phyloP scores from a whole-genome alignment of 2,113 vertebrate genomes.

The Pseudopodoces humilis region DNA sequence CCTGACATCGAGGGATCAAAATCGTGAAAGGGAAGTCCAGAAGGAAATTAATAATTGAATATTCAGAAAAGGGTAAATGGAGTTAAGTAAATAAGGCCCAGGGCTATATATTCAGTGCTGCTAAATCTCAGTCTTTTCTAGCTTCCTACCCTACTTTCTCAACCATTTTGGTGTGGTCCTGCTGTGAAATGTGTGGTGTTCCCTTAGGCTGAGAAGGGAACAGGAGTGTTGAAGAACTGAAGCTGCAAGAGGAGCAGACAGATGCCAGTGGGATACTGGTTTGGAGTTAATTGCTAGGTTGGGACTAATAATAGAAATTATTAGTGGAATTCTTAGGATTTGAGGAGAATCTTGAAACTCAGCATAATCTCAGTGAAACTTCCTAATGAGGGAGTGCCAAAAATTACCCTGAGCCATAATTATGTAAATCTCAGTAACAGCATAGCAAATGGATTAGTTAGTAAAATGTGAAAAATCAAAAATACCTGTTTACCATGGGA shows the following conservation, averaged over 20 bases:
- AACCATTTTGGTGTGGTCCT: background rate
- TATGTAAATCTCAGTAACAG: background rate
- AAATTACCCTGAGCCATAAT: background rate
- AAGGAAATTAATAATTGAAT: slow-evolving; percentile 57
- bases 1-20: slow-evolving; percentile 9
- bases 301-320: background rate
- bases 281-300: background rate
- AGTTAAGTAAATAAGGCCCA: slow-evolving; percentile 53
- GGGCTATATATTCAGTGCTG: background rate
- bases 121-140: slow-evolving; percentile 29
- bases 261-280: background rate
- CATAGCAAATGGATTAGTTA: background rate
- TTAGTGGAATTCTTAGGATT: background rate
- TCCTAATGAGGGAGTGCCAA: background rate
- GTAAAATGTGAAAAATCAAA: background rate
- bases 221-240: background rate
- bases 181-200: background rate
- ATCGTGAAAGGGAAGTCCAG: slow-evolving; percentile 32
- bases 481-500: background rate
- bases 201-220: background rate
- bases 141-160: background rate
- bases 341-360: background rate
- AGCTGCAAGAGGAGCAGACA: background rate
- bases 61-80: slow-evolving; percentile 42
- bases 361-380: background rate